Evolutionary conservation across 2,113 vertebrate species (phyloP).

Genomic region (Phoxinus phoxinus): DNA sequence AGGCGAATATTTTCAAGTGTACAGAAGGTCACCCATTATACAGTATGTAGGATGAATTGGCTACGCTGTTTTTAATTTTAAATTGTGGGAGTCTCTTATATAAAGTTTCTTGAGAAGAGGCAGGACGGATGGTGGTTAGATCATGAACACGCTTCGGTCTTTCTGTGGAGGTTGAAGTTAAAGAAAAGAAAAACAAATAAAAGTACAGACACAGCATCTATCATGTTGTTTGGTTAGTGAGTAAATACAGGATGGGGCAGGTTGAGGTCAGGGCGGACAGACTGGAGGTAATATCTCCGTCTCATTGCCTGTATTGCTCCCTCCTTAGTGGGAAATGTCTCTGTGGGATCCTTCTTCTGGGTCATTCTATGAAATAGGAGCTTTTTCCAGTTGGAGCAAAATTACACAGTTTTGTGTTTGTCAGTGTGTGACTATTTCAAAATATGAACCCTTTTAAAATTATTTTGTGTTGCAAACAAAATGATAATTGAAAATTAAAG

Average conservation of each 20-base stretch:
- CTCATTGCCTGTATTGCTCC: slow-evolving; percentile 65
- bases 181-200: slow-evolving; percentile 74
- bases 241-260: slow-evolving; percentile 73
- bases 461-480: neutral
- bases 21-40: neutral
- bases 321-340: neutral
- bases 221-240: slow-evolving; percentile 73
- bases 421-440: neutral
- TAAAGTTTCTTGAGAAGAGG: slow-evolving; percentile 2
- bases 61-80: slow-evolving; percentile 6
- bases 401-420: neutral
- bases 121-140: slow-evolving; percentile 2
- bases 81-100: neutral
- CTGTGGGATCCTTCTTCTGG: neutral
- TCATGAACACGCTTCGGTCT: slow-evolving; percentile 41
- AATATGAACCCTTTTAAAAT: neutral
- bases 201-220: slow-evolving; percentile 75
- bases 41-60: neutral
- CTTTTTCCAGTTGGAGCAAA: neutral
- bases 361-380: neutral
- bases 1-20: slow-evolving; percentile 9
- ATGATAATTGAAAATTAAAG: neutral
- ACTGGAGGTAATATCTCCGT: slow-evolving; percentile 71
- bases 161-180: slow-evolving; percentile 69
- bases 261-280: slow-evolving; percentile 74